Base-by-base conservation (phyloP, 2,888 invertebrate genomes). In the Agrotis segetum region DNA sequence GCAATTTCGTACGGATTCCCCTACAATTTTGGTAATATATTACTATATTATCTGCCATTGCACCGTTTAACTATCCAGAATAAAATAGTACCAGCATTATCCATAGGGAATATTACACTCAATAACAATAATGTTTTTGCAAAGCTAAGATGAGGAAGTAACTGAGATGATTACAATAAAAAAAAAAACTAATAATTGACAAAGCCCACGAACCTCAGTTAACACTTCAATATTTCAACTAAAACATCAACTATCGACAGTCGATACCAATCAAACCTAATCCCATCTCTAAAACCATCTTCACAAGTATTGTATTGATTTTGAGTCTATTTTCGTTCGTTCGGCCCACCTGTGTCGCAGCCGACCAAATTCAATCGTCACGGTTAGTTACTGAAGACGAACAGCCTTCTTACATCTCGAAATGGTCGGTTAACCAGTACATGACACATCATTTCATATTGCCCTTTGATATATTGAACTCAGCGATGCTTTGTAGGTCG, bases 271-370 rank as follows among this genome's bases (percentile, higher is more conserved):
- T 74, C 55, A 63, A 56, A 67, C 24, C 5, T 34, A 67, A 63
- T 53, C 65, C 17, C 90, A 77, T 77, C 91, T 77, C 90, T 91
- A 89, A 19, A 56, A 77, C 83, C 85, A 88, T 90, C 90, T 89
- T 86, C 81, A 84, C 89, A 87, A 91, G 88, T 88, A 87, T 88
- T 89, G 90, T 92, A 93, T 93, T 92, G 93, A 93, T 93, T 93
- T 90, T 85, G 87, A 86, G 87, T 92, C 92, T 93, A 92, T 94
- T 93, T 93, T 91, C 90, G 89, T 91, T 90, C 88, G 78, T 74
- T 71, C 68, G 73, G 87, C 87, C 88, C 89, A 91, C 91, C 91
- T 91, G 89, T 84, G 83, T 83, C 63, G 85, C 66, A 88, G 59
- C 77, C 88, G 82, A 55, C 84, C 77, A 72, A 87, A 79, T 85